phyloP scores from a whole-genome alignment of 1,140 invertebrate species.

The Maconellicoccus hirsutus region DNA sequence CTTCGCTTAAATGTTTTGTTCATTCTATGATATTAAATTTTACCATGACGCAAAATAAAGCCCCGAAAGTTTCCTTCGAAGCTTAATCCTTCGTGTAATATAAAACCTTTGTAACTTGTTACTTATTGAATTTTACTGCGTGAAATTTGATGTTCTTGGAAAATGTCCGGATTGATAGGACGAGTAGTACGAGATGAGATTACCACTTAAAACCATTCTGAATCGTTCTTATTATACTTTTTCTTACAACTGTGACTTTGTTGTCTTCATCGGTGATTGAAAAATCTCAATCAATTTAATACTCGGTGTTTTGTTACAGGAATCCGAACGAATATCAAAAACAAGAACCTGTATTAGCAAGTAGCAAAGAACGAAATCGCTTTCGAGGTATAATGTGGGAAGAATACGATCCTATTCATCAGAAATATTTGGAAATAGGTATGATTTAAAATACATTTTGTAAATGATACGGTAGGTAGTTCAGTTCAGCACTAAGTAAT shows the following conservation, averaged over 20 bases:
- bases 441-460: too few species aligned
- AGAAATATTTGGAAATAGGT: slow-evolving; percentile 89
- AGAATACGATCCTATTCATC: slow-evolving; percentile 76
- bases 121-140: not conserved
- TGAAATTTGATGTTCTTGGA: not conserved
- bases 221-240: not conserved
- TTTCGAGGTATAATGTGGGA: slow-evolving; percentile 79
- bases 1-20: not conserved
- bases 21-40: not conserved
- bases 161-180: not conserved
- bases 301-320: slow-evolving; percentile 40
- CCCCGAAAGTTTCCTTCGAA: slow-evolving; percentile 1
- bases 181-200: not conserved
- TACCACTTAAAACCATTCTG: not conserved
- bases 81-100: slow-evolving; percentile 4
- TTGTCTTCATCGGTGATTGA: too few species aligned
- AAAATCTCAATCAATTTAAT: not conserved
- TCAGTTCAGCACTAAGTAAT: too few species aligned
- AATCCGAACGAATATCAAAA: slow-evolving; percentile 74
- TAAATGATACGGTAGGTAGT: too few species aligned
- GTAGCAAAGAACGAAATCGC: slow-evolving; percentile 66
- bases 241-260: too few species aligned
- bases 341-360: slow-evolving; percentile 56
- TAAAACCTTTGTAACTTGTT: not conserved
- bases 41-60: not conserved